phyloP scores from a whole-genome alignment of 2,888 invertebrate genomes.

The Ischnura elegans region DNA sequence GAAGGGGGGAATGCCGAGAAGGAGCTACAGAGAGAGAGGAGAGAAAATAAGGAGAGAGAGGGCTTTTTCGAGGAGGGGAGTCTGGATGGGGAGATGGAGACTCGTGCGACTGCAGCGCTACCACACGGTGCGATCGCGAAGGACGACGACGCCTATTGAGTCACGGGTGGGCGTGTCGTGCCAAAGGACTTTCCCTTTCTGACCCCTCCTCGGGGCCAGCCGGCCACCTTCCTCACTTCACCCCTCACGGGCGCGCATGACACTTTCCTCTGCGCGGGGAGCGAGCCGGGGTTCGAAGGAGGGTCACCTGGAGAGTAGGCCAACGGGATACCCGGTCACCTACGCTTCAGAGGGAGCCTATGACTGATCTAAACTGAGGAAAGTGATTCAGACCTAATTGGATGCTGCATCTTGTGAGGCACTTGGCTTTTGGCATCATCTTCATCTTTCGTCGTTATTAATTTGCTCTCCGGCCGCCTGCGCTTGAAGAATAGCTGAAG shows the following conservation, averaged over 20 bases:
- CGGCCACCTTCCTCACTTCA: not conserved
- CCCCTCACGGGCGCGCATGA: not conserved
- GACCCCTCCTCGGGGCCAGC: too few relatives aligned
- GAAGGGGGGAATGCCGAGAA: not conserved
- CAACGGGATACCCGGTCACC: not conserved
- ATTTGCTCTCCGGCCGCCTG: too few relatives aligned
- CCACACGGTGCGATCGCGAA: slow-evolving; percentile 33
- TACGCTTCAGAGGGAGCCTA: not conserved
- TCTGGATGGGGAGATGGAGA: not conserved
- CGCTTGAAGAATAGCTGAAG: too few relatives aligned
- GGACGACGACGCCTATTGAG: slow-evolving; percentile 42
- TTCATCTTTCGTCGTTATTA: too few relatives aligned
- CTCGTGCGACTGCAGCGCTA: slow-evolving; percentile 46
- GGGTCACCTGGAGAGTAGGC: not conserved
- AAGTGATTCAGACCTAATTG: too few relatives aligned
- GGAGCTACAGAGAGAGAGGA: not conserved
- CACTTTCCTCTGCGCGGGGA: too few relatives aligned
- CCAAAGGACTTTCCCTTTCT: slow-evolving; percentile 30
- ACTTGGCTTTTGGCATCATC: too few relatives aligned
- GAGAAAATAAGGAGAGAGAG: not conserved
- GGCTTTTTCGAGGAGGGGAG: not conserved
- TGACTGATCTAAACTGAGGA: too few relatives aligned
- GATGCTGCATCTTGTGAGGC: too few relatives aligned
- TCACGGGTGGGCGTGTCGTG: slow-evolving; percentile 52
- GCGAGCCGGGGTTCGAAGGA: not conserved